These are phyloP conservation scores for Leptoclinus maculatus DNA, from an alignment of 2,797 vertebrate species.

Conservation along the genomic window DNA sequence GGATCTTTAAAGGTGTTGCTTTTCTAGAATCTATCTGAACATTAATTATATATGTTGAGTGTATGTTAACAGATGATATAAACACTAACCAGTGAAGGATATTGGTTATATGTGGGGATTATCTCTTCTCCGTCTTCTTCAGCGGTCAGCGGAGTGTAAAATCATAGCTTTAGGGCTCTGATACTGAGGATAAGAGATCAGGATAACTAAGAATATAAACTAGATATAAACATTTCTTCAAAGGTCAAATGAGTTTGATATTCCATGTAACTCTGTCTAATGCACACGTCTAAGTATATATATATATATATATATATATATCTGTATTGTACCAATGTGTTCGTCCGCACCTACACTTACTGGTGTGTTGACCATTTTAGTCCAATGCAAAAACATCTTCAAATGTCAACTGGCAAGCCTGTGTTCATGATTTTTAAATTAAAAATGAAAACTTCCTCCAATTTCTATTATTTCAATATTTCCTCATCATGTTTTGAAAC, in stretches of 20 bases:
- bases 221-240: background rate
- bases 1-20: background rate
- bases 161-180: conserved; percentile 27
- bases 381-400: background rate
- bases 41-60: background rate
- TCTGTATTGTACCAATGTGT: background rate
- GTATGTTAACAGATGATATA: background rate
- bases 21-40: background rate
- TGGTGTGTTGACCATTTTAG: background rate
- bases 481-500: background rate
- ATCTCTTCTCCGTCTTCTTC: conserved; percentile 19
- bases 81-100: background rate
- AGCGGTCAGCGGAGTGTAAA: conserved; percentile 31
- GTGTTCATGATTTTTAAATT: background rate
- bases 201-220: background rate
- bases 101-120: background rate
- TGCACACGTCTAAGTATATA: background rate
- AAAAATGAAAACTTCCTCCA: background rate
- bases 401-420: background rate
- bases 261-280: background rate
- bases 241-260: background rate
- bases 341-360: background rate
- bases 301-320: too few relatives aligned
- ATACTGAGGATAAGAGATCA: conserved; percentile 42
- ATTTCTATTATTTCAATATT: background rate